These are phyloP conservation scores for Mythimna lalbum DNA, from an alignment of 2,888 invertebrate species.

Conservation along the genomic window DNA sequence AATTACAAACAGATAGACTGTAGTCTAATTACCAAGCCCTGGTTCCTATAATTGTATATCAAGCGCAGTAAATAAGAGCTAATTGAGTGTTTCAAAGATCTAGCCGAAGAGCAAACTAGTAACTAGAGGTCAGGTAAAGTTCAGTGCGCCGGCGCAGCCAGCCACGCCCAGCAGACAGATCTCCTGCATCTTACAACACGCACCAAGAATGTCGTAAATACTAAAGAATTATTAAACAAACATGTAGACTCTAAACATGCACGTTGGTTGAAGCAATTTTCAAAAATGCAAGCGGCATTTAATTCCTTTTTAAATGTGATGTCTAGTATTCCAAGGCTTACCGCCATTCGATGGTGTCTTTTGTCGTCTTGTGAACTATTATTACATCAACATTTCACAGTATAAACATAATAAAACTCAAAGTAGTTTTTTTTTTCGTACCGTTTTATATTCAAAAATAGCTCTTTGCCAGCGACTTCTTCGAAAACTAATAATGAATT, in stretches of 20 bases:
- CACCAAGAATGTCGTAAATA: constrained; percentile 65
- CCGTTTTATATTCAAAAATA: not conserved
- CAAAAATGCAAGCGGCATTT: constrained; percentile 16
- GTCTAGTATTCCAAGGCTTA: constrained; percentile 31
- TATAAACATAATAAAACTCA: not conserved
- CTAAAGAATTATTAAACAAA: constrained; percentile 59
- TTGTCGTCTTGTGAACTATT: constrained; percentile 6
- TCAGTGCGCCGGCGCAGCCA: constrained; percentile 70
- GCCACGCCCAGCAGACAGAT: constrained; percentile 65
- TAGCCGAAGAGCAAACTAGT: constrained; percentile 64
- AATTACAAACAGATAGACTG: constrained; percentile 24
- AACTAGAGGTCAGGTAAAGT: constrained; percentile 79
- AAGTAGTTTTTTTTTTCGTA: not conserved
- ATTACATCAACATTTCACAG: not conserved
- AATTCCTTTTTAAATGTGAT: constrained; percentile 9
- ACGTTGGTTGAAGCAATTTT: constrained; percentile 31
- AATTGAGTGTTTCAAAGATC: constrained; percentile 65
- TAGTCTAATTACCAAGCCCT: constrained; percentile 30
- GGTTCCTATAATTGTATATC: constrained; percentile 42
- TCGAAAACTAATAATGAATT: too few species aligned
- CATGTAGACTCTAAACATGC: constrained; percentile 18
- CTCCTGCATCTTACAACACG: constrained; percentile 69
- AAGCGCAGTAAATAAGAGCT: constrained; percentile 58
- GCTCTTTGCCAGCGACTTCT: too few species aligned
- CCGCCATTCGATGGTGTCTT: constrained; percentile 1